A percentile compares a stretch with the other conserved stretches of the same genome.
Evolutionary conservation across 1,140 invertebrate species (phyloP).

Genomic region (Drosophila prosaltans): DNA sequence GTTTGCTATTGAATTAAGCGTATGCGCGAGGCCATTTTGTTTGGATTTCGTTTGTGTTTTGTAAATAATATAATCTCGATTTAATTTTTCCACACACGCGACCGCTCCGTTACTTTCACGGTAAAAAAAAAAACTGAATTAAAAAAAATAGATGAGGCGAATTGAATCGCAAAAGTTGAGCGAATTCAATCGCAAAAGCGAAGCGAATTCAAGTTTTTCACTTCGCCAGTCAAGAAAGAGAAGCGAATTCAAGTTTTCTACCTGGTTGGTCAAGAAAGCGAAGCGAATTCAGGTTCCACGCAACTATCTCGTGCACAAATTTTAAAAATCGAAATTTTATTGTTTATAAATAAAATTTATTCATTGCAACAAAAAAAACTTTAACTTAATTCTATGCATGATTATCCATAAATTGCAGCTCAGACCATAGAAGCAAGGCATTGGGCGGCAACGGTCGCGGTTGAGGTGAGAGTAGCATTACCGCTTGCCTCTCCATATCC

Average conservation of each 20-base stretch:
- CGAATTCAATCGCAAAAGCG: too few species aligned
- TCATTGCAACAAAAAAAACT: background rate
- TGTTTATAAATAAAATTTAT: background rate
- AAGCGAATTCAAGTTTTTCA: too few species aligned
- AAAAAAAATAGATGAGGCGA: too few species aligned
- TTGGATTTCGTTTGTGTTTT: slow-evolving; percentile 36
- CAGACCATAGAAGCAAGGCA: slow-evolving; percentile 90
- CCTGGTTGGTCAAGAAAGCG: too few species aligned
- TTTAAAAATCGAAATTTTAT: too few species aligned
- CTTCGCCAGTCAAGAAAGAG: too few species aligned
- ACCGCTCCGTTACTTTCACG: background rate
- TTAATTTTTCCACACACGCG: slow-evolving; percentile 35
- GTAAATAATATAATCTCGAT: slow-evolving; percentile 50
- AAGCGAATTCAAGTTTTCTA: too few species aligned
- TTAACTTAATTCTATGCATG: slow-evolving; percentile 83
- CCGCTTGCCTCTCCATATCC: slow-evolving; percentile 92
- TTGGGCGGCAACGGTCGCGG: slow-evolving; percentile 95
- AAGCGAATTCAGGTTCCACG: too few species aligned
- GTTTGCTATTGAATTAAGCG: slow-evolving; percentile 13
- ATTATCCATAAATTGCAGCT: slow-evolving; percentile 95
- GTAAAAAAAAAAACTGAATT: too few species aligned
- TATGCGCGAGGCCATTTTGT: slow-evolving; percentile 51
- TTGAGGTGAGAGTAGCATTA: slow-evolving; percentile 96
- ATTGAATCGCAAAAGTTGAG: too few species aligned
- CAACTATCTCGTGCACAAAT: too few species aligned